Conservation (phyloP, 2,113 vertebrate species). For the Plecotus auritus region DNA sequence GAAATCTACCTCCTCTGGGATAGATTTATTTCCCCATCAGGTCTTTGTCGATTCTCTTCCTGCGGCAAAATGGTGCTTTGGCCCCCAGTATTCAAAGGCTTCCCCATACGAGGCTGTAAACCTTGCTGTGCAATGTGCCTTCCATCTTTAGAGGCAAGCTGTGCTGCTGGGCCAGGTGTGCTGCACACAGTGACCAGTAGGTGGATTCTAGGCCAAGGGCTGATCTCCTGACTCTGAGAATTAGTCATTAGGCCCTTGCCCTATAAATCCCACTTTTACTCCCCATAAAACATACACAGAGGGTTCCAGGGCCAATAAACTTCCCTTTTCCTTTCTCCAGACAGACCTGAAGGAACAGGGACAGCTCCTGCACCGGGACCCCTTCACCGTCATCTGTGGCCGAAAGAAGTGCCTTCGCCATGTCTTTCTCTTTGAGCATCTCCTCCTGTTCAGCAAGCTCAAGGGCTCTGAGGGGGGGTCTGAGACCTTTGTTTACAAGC, state of each 20-base stretch:
- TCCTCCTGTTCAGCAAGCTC: constrained; percentile 89
- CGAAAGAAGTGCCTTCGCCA: constrained; percentile 87
- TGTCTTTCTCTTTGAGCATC: constrained; percentile 90
- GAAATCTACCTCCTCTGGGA: background rate
- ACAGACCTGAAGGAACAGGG: constrained; percentile 85
- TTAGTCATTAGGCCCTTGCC: background rate
- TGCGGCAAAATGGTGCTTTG: background rate
- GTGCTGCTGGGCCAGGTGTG: background rate
- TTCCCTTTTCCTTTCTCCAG: constrained; percentile 62
- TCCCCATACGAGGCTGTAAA: background rate
- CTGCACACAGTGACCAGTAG: background rate
- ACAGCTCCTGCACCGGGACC: constrained; percentile 88
- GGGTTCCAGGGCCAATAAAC: background rate
- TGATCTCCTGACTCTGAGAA: background rate
- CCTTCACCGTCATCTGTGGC: constrained; percentile 86
- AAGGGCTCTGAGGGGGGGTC: constrained; percentile 83
- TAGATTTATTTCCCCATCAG: background rate
- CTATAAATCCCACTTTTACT: background rate
- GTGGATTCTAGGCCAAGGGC: background rate
- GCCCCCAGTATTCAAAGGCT: background rate
- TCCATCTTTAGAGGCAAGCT: background rate
- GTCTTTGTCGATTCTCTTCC: constrained; percentile 25
- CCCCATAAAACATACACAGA: background rate
- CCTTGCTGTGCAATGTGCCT: background rate
- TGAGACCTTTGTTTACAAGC: constrained; percentile 79